Percentiles rank a stretch among this genome's conserved stretches.
These are phyloP conservation scores for Magallana angulata DNA, from an alignment of 1,140 invertebrate genomes.

Conservation along the genomic window DNA sequence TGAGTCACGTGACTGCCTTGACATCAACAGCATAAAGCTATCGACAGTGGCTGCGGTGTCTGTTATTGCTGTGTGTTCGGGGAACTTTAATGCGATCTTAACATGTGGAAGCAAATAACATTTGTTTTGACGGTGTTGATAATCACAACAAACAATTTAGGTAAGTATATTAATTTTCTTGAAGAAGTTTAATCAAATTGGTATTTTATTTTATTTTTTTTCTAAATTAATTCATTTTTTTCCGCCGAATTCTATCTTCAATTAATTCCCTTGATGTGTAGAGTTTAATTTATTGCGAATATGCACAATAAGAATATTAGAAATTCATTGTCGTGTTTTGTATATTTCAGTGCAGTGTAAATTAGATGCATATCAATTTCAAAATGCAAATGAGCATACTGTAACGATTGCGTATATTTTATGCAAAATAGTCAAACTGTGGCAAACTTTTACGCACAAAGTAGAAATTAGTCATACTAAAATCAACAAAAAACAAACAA, in stretches of 20 bases:
- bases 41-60: background rate
- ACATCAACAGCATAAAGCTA: background rate
- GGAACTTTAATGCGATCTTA: background rate
- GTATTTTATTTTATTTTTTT: too few species aligned
- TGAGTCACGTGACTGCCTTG: background rate
- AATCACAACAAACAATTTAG: constrained; percentile 6
- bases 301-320: too few species aligned
- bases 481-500: background rate
- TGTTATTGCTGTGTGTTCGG: background rate
- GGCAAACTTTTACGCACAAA: background rate
- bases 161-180: background rate
- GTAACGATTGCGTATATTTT: background rate
- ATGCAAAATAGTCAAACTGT: background rate
- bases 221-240: too few species aligned
- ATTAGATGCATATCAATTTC: constrained; percentile 12
- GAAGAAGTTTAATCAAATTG: background rate
- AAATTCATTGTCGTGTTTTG: too few species aligned
- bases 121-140: background rate
- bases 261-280: too few species aligned
- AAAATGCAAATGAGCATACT: constrained; percentile 21
- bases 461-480: background rate
- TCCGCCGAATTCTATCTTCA: too few species aligned
- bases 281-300: too few species aligned
- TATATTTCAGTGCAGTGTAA: background rate
- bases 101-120: background rate